phyloP scores from a whole-genome alignment of 2,888 invertebrate genomes.

The Dioctria linearis region DNA sequence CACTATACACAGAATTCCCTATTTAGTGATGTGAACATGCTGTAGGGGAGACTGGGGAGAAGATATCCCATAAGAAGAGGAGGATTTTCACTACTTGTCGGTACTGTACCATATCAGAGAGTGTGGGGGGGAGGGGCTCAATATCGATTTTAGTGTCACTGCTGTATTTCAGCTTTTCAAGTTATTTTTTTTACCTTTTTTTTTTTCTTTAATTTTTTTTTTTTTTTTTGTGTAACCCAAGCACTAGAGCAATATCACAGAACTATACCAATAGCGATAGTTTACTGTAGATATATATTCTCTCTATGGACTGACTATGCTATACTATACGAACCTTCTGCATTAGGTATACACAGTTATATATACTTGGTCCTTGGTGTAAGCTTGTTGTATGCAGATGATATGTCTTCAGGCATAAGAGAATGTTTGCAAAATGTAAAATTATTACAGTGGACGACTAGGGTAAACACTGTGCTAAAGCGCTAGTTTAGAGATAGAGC shows the following conservation, averaged over 20 bases:
- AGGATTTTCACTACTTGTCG: not conserved
- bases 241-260: not conserved
- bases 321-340: not conserved
- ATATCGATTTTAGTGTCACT: constrained; percentile 43
- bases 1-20: not conserved
- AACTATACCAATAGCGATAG: not conserved
- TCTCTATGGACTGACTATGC: not conserved
- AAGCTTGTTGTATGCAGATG: not conserved
- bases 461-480: constrained; percentile 13
- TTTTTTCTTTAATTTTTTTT: not conserved
- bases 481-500: constrained; percentile 1
- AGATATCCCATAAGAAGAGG: constrained; percentile 3
- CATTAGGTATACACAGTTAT: not conserved
- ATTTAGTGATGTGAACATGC: constrained; percentile 18
- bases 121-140: not conserved
- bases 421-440: constrained; percentile 35
- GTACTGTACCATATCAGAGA: not conserved
- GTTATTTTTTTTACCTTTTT: not conserved
- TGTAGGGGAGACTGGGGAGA: not conserved
- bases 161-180: constrained; percentile 29
- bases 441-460: constrained; percentile 25
- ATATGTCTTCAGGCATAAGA: not conserved
- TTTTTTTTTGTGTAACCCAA: not conserved
- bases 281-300: not conserved
- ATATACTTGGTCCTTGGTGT: not conserved